phyloP scores from a whole-genome alignment of 2,888 invertebrate genomes.

The Aphidoletes aphidimyza region DNA sequence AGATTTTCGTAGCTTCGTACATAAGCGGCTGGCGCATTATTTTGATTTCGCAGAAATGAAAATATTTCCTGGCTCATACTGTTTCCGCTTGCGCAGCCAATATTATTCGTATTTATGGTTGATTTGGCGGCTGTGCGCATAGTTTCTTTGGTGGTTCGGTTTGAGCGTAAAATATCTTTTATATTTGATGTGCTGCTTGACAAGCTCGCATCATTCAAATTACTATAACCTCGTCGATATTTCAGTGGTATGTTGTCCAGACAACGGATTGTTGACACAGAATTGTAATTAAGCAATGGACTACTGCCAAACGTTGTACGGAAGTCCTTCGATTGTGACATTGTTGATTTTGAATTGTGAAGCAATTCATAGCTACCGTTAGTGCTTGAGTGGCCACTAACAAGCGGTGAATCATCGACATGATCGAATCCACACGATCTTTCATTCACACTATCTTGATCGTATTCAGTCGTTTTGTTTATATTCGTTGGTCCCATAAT shows the following conservation, averaged over 20 bases:
- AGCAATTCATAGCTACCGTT: slow-evolving; percentile 57
- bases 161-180: slow-evolving; percentile 57
- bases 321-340: slow-evolving; percentile 58
- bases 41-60: slow-evolving; percentile 57
- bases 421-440: slow-evolving; percentile 56
- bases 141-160: slow-evolving; percentile 43
- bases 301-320: slow-evolving; percentile 59
- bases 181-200: slow-evolving; percentile 59
- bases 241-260: slow-evolving; percentile 59
- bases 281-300: slow-evolving; percentile 58
- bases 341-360: slow-evolving; percentile 58
- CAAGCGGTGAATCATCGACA: slow-evolving; percentile 57
- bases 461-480: slow-evolving; percentile 57
- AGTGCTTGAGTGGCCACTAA: slow-evolving; percentile 11
- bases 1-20: slow-evolving; percentile 59
- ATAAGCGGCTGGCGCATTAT: slow-evolving; percentile 58
- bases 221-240: slow-evolving; percentile 59
- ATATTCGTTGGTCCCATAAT: slow-evolving; percentile 56
- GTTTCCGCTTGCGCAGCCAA: slow-evolving; percentile 44
- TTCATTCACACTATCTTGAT: slow-evolving; percentile 26
- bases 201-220: slow-evolving; percentile 59
- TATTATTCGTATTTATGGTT: not conserved
- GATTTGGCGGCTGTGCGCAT: not conserved
- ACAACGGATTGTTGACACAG: slow-evolving; percentile 57
- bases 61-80: slow-evolving; percentile 58